phyloP scores from a whole-genome alignment of 2,888 invertebrate genomes.

The Caradrina clavipalpis region DNA sequence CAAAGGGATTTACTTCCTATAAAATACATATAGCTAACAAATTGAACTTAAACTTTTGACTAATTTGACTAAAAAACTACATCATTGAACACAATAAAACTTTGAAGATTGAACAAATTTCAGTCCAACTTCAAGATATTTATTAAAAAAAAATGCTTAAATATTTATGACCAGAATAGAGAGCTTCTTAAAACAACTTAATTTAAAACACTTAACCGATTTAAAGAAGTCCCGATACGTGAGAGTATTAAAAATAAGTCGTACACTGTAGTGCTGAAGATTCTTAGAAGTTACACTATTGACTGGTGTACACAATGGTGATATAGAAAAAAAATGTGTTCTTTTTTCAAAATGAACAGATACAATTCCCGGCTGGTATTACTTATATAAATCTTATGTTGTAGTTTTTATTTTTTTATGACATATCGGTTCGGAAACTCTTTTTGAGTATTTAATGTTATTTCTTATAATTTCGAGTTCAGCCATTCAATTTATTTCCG shows the following conservation, averaged over 20 bases:
- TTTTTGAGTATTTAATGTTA: no score
- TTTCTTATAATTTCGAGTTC: no score
- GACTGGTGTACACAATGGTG: no score
- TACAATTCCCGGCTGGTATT: no score
- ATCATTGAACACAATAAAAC: conserved; percentile 31
- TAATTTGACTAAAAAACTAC: conserved; percentile 24
- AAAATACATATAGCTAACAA: conserved; percentile 18
- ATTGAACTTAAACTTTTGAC: neutral
- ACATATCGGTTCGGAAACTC: no score
- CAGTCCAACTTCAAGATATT: conserved; percentile 45
- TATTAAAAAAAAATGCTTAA: conserved; percentile 21
- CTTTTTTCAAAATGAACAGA: no score
- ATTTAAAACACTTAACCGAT: conserved; percentile 21
- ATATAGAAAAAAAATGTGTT: no score
- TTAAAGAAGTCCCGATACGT: neutral
- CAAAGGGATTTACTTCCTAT: conserved; percentile 1
- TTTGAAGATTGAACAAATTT: conserved; percentile 20
- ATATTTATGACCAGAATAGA: conserved; percentile 66
- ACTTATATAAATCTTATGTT: no score
- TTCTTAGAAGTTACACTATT: no score
- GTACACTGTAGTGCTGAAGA: no score
- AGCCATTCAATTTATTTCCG: no score
- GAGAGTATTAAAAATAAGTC: neutral
- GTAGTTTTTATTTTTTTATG: no score
- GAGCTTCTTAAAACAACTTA: conserved; percentile 42